phyloP scores from a whole-genome alignment of 2,113 vertebrate species.

The Hippolais icterina region DNA sequence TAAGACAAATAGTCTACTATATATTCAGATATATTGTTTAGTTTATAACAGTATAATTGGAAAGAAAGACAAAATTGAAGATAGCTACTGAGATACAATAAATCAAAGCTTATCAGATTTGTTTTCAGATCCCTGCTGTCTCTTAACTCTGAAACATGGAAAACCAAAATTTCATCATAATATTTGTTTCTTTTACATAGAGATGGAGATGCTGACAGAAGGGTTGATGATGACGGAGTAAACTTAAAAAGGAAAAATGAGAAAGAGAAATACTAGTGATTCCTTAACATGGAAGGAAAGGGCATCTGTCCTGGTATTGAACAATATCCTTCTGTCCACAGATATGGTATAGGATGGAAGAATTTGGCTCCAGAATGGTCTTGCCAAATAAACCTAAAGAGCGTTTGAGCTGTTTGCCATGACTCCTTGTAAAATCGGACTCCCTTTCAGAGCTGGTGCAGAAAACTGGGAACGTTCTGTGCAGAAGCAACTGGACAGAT shows the following conservation, averaged over 20 bases:
- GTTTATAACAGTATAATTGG: not conserved
- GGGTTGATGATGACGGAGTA: not conserved
- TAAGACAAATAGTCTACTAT: slow-evolving; percentile 1
- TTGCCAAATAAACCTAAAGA: not conserved
- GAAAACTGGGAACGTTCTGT: not conserved
- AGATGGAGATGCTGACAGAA: not conserved
- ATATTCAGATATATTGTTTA: not conserved
- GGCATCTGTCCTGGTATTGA: not conserved
- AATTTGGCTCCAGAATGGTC: not conserved
- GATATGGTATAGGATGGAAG: not conserved
- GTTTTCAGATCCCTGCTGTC: not conserved
- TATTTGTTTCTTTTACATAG: not conserved
- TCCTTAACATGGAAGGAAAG: not conserved
- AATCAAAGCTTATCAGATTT: not conserved
- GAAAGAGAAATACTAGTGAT: not conserved
- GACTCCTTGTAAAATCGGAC: not conserved
- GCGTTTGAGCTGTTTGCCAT: not conserved
- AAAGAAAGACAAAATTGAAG: slow-evolving; percentile 2
- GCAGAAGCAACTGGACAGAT: not conserved
- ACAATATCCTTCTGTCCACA: not conserved
- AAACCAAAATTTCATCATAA: not conserved
- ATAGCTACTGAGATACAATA: not conserved
- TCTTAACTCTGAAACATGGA: not conserved
- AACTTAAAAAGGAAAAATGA: not conserved
- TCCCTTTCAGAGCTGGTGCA: not conserved